Evolutionary conservation across 2,888 invertebrate species (phyloP).

Genomic region (Archips xylosteana): DNA sequence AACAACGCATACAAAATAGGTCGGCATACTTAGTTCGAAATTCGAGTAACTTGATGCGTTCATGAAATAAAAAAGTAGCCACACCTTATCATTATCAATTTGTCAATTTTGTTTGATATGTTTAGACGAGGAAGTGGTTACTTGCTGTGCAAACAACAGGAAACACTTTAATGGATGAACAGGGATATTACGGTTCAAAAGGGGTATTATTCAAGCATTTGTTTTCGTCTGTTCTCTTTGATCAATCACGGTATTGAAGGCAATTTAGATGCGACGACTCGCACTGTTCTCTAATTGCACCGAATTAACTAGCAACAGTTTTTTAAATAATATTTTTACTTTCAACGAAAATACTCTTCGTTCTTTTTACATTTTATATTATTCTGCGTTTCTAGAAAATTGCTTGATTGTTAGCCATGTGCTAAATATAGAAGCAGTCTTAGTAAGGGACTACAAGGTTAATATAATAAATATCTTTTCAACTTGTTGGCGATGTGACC

Average conservation of each 20-base stretch:
- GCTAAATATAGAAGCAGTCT: conserved; percentile 31
- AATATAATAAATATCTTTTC: conserved; percentile 1
- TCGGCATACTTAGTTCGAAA: background rate
- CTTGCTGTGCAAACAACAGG: conserved; percentile 5
- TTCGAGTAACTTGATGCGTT: background rate
- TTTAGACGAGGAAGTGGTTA: background rate
- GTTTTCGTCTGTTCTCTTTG: background rate
- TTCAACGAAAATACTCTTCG: background rate
- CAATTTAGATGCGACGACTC: background rate
- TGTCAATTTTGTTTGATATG: background rate
- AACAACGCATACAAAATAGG: background rate
- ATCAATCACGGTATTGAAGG: background rate
- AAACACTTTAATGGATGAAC: background rate
- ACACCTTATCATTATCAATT: background rate
- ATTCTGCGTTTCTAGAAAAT: background rate
- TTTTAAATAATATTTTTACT: background rate
- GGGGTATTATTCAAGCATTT: background rate
- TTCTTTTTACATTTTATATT: background rate
- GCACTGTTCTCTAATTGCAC: background rate
- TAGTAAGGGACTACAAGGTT: conserved; percentile 8
- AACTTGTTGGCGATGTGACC: conserved; percentile 25
- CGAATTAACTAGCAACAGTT: background rate
- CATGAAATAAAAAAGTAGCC: background rate
- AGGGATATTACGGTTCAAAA: background rate
- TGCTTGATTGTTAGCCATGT: background rate